Percentiles rank a stretch among this genome's conserved stretches.
phyloP scores from a whole-genome alignment of 2,797 vertebrate species.

The Columba guinea region DNA sequence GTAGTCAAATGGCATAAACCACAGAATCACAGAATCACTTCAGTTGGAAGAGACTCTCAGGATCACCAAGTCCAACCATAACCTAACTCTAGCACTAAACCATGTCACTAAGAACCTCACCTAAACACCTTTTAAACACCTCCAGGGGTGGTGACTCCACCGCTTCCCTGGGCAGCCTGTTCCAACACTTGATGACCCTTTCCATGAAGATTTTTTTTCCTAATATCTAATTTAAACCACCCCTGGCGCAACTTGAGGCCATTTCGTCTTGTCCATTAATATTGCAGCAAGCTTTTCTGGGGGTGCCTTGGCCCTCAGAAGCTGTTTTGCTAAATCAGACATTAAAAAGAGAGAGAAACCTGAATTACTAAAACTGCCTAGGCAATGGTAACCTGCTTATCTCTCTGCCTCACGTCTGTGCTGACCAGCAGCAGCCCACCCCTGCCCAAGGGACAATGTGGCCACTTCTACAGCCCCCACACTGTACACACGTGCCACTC shows the following conservation, averaged over 20 bases:
- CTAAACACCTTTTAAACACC: too few relatives aligned
- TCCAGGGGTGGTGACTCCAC: too few relatives aligned
- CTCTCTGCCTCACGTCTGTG: neutral
- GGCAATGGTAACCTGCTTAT: neutral
- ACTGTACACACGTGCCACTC: fast-evolving
- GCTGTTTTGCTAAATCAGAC: neutral
- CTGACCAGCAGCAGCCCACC: neutral
- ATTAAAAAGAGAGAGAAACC: neutral
- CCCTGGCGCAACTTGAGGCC: too few relatives aligned
- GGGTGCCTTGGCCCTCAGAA: neutral
- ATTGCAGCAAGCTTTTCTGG: neutral
- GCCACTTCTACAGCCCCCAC: neutral
- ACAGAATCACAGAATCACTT: too few relatives aligned
- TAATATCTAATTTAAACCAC: too few relatives aligned
- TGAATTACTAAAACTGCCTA: neutral
- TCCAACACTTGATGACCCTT: too few relatives aligned
- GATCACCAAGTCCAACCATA: too few relatives aligned
- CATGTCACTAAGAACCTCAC: too few relatives aligned
- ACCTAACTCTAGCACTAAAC: too few relatives aligned
- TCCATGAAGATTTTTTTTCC: too few relatives aligned
- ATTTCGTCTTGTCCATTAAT: neutral
- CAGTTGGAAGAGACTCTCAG: too few relatives aligned
- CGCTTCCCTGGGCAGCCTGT: too few relatives aligned
- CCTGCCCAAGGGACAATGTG: neutral
- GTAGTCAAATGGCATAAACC: neutral